Base-by-base conservation (phyloP, 2,888 invertebrate species). In the Thereva nobilitata region DNA sequence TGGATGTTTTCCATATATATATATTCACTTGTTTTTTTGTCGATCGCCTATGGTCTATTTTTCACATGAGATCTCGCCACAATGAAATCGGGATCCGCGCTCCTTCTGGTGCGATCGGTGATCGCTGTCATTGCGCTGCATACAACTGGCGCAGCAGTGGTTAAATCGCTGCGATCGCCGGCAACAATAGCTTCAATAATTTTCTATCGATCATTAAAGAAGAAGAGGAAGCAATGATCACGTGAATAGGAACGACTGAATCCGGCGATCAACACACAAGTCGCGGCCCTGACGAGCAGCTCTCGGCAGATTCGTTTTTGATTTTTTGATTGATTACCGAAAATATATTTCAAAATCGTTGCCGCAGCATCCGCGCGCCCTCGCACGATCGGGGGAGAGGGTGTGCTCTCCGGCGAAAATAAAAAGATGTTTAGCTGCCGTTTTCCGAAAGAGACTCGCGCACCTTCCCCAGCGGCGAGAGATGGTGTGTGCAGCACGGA, bases 191-290 rank as follows among this genome's bases (percentile, higher is more conserved):
- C 63, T 40, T 69, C 67, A 64, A 66, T 69, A 69, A 69, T 69
- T 69, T 69, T 69, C 67, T 69, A 69, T 69, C 54, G 69, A 69
- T 69, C 69, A 67, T 69, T 67, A 67, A 67, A 61, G 67, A 63
- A 67, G 67, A 67, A 56, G 56, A 56, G 64, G 38, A 67, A 50
- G 23, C 23, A 23, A 23, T 23, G 23, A 23, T 23, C 23, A 37
- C 38, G 35, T 37, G 45, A 45, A 57, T 57, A 37, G 57, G 38
- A 45, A 10, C 5, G 23, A 23, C 23, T 23, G 12, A 10, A 59
- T 59, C 47, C 37, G 9, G 10, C 63, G 50, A 40, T 63, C 41
- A 34, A 23, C 63, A 49, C 49, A 8, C 59, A 23, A 23, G 49
- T 38, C 47, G 37, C 59, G 10, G 9, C 42, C 34, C 59, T 37